These are phyloP conservation scores for Atta cephalotes DNA, from an alignment of 1,140 invertebrate genomes.

Conservation along the genomic window DNA sequence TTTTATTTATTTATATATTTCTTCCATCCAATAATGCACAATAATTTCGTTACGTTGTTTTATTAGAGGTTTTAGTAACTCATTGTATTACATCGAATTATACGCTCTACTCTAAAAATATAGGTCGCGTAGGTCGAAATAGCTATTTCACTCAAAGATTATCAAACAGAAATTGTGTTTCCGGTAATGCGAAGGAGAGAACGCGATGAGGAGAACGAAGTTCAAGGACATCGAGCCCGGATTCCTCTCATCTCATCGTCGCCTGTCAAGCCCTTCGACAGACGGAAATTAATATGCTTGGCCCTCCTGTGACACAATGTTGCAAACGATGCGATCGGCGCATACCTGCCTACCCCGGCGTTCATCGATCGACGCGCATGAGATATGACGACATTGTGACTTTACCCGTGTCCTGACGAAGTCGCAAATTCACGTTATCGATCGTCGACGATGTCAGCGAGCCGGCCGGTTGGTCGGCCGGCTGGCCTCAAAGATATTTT, in stretches of 20 bases:
- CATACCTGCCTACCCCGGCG: constrained; percentile 26
- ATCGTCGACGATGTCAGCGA: constrained; percentile 58
- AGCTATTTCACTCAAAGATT: neutral
- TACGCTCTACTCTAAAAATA: neutral
- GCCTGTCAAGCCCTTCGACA: constrained; percentile 45
- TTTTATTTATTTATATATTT: neutral
- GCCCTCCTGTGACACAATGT: constrained; percentile 62
- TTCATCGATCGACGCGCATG: constrained; percentile 49
- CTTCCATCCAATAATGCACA: neutral
- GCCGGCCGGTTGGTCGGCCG: constrained; percentile 14
- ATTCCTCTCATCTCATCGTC: constrained; percentile 57
- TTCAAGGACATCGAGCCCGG: constrained; percentile 51
- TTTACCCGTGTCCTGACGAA: constrained; percentile 60
- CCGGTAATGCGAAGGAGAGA: constrained; percentile 3
- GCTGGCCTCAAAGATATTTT: constrained; percentile 46
- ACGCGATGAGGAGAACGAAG: constrained; percentile 29
- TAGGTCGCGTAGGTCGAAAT: neutral
- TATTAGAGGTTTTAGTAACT: neutral
- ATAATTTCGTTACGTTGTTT: neutral
- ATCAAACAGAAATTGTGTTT: neutral
- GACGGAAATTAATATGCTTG: constrained; percentile 60
- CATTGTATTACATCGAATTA: neutral
- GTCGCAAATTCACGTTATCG: constrained; percentile 64
- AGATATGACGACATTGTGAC: constrained; percentile 64
- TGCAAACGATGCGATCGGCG: constrained; percentile 58